Percentiles rank a stretch among this genome's conserved stretches.
Evolutionary conservation across 2,113 vertebrate genomes (phyloP).

Genomic region (Theropithecus gelada): DNA sequence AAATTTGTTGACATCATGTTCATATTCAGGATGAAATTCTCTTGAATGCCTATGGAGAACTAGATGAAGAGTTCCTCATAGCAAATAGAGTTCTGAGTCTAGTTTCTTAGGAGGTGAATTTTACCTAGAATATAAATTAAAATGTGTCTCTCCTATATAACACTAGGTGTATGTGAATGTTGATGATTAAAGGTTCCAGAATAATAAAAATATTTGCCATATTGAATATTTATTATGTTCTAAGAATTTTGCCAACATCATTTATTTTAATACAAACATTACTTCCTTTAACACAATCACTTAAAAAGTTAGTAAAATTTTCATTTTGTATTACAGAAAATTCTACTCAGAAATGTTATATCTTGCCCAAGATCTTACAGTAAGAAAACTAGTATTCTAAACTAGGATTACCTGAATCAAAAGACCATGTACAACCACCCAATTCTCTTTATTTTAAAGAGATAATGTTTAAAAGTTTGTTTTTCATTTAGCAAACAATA

Average conservation of each 20-base stretch:
- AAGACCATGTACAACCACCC: not conserved
- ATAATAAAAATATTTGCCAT: constrained; percentile 1
- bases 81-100: not conserved
- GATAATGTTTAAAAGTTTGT: constrained; percentile 15
- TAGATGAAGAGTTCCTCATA: not conserved
- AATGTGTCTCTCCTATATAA: constrained; percentile 13
- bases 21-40: constrained; percentile 9
- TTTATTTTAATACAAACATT: not conserved
- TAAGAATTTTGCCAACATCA: constrained; percentile 4
- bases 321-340: not conserved
- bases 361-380: not conserved
- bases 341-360: constrained; percentile 12
- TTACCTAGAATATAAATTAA: constrained; percentile 43
- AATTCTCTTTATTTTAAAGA: constrained; percentile 35
- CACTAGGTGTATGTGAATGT: not conserved
- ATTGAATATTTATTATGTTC: not conserved
- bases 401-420: not conserved
- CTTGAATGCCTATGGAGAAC: not conserved
- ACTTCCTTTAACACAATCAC: not conserved
- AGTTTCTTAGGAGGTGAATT: constrained; percentile 16
- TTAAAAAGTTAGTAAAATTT: not conserved
- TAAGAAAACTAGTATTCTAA: not conserved
- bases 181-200: not conserved
- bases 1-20: constrained; percentile 32
- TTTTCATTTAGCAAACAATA: not conserved